Conservation (phyloP, 2,888 invertebrate species). For the Dysmachus trigonus region DNA sequence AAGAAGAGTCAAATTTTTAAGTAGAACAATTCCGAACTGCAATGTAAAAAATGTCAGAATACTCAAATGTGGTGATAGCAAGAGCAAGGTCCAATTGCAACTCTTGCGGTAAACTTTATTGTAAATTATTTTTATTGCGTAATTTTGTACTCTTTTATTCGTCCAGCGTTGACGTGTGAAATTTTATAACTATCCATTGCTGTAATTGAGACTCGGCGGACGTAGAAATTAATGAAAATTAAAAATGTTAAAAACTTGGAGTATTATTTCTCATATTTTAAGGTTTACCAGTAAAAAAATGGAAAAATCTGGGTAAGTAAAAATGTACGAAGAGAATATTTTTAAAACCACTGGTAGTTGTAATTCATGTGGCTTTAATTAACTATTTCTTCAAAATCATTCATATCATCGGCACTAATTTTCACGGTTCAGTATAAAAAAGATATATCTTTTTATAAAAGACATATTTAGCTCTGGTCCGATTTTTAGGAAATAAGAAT, state of each 20-base stretch:
- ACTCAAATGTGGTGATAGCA: constrained; percentile 40
- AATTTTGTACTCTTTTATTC: constrained; percentile 18
- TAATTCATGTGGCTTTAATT: no score
- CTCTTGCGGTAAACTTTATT: constrained; percentile 28
- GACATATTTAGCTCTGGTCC: no score
- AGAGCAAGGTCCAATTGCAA: neutral
- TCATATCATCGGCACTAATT: no score
- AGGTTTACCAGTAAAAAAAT: no score
- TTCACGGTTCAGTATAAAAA: no score
- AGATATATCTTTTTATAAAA: no score
- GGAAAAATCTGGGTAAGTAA: no score
- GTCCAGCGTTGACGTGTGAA: constrained; percentile 8
- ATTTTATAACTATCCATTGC: constrained; percentile 7
- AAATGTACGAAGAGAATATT: no score
- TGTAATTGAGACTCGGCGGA: constrained; percentile 16
- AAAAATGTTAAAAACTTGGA: neutral
- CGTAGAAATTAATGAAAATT: constrained; percentile 22
- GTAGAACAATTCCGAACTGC: constrained; percentile 14
- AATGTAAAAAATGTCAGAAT: constrained; percentile 32
- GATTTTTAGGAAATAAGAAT: no score
- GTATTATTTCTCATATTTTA: neutral
- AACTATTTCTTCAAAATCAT: no score
- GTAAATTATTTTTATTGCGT: constrained; percentile 37
- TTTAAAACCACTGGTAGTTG: no score
- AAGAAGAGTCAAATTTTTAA: constrained; percentile 4